A percentile compares a stretch with the other conserved stretches of the same genome.
Evolutionary conservation across 2,888 invertebrate genomes (phyloP).

Genomic region (Steinernema hermaphroditum): DNA sequence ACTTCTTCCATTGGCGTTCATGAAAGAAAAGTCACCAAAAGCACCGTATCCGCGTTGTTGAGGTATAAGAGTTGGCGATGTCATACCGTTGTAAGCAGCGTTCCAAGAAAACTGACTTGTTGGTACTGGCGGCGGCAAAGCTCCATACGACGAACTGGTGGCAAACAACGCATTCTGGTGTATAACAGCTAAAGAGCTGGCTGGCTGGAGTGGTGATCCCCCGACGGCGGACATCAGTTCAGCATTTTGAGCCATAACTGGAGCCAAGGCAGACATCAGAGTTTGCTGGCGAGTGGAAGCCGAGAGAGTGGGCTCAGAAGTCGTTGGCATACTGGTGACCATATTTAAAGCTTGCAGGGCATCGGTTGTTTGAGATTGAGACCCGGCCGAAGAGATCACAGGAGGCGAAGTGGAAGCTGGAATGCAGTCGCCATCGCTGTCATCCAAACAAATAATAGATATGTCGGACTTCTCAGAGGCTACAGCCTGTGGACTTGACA

Average conservation of each 20-base stretch:
- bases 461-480: conserved; percentile 1
- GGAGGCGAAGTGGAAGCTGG: not conserved
- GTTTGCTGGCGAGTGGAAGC: not conserved
- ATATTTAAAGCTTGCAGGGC: not conserved
- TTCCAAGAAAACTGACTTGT: not conserved
- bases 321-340: not conserved
- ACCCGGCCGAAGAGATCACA: not conserved
- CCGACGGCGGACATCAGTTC: not conserved
- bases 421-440: conserved; percentile 11
- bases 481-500: not conserved
- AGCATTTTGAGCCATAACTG: not conserved
- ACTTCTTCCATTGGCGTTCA: conserved; percentile 9
- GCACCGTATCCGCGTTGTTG: not conserved
- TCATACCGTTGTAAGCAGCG: conserved; percentile 6
- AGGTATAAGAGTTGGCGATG: not conserved
- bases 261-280: not conserved
- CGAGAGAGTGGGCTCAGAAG: not conserved
- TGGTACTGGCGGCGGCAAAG: not conserved
- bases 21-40: not conserved
- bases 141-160: not conserved
- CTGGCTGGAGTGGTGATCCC: not conserved
- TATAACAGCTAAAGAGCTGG: not conserved
- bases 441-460: conserved; percentile 6
- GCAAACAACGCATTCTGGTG: not conserved
- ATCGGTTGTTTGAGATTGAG: not conserved